These are phyloP conservation scores for Erythrocercus mccallii DNA, from an alignment of 2,113 vertebrate genomes.

Conservation along the genomic window DNA sequence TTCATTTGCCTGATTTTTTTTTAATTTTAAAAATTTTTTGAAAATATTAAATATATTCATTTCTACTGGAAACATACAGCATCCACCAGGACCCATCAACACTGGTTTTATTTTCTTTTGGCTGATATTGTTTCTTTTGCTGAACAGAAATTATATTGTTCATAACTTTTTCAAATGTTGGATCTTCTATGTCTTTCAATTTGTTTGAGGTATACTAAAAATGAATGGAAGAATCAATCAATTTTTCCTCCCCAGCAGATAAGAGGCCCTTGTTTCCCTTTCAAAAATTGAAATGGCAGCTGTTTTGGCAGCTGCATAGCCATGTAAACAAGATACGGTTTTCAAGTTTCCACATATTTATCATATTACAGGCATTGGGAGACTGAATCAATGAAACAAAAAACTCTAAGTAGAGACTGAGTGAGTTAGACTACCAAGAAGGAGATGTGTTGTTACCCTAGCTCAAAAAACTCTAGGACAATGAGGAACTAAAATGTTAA, in stretches of 20 bases:
- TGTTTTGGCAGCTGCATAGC: constrained; percentile 62
- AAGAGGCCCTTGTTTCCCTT: constrained; percentile 51
- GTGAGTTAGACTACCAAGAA: neutral
- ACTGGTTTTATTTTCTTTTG: neutral
- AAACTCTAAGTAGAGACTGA: constrained; percentile 1
- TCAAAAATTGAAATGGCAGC: constrained; percentile 50
- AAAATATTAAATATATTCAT: neutral
- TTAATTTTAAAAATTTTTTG: neutral
- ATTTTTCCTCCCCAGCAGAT: constrained; percentile 44
- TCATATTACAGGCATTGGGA: constrained; percentile 38
- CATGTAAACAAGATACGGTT: constrained; percentile 62
- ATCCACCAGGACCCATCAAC: neutral
- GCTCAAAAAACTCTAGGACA: neutral
- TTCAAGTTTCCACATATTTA: constrained; percentile 62
- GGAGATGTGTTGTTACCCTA: neutral
- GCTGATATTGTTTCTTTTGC: neutral
- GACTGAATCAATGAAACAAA: constrained; percentile 50
- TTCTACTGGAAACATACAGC: neutral
- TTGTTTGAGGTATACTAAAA: constrained; percentile 21
- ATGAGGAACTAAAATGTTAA: neutral
- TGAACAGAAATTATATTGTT: neutral
- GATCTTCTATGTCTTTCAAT: neutral
- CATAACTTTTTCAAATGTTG: neutral
- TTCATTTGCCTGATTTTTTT: neutral
- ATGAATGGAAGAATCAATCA: neutral